Evolutionary conservation across 2,888 invertebrate species (phyloP).

Genomic region (Eupithecia dodoneata): DNA sequence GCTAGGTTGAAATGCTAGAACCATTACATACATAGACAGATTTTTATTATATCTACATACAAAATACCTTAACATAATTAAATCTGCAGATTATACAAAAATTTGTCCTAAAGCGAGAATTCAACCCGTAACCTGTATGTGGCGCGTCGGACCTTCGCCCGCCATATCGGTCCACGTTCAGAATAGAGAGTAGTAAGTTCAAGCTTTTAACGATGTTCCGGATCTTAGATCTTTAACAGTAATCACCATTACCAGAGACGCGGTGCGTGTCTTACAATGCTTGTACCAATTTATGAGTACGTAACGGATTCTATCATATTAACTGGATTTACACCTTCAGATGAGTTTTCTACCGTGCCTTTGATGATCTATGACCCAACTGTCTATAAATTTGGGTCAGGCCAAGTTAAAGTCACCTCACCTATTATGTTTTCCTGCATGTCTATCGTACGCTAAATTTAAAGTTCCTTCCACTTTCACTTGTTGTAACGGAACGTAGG

Average conservation of each 20-base stretch:
- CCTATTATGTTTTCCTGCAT: neutral
- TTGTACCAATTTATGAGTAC: constrained; percentile 9
- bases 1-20: too few species aligned
- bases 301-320: constrained; percentile 5
- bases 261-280: constrained; percentile 35
- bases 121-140: neutral
- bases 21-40: too few species aligned
- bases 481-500: neutral
- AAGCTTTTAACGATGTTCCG: constrained; percentile 15
- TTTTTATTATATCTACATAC: too few species aligned
- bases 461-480: neutral
- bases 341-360: neutral
- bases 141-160: too few species aligned
- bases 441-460: neutral
- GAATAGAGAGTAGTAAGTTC: neutral
- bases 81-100: too few species aligned
- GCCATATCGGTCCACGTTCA: neutral
- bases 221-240: constrained; percentile 28
- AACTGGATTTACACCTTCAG: neutral
- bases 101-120: too few species aligned
- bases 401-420: neutral
- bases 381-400: neutral
- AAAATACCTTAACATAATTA: too few species aligned
- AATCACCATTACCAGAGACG: constrained; percentile 26
- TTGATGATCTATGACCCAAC: neutral